Evolutionary conservation across 2,888 invertebrate species (phyloP), one percentile per base, ranked within the genome.

Genomic region (Saturnia pavonia): DNA sequence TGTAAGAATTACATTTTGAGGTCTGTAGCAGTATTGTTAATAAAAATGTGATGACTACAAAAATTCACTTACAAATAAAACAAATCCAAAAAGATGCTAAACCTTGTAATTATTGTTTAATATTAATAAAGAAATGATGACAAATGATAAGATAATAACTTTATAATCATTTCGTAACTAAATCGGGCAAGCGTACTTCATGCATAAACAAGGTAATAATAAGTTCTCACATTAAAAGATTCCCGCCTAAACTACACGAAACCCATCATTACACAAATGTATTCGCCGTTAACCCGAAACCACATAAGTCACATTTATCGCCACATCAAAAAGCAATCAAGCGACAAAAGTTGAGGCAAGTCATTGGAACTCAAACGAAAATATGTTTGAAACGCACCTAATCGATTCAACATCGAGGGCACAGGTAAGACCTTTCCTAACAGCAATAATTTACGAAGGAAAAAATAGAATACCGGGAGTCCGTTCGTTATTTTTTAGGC

Each of bases 231-330:
- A 84, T 90, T 90, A 90, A 89, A 86, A 82, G 86, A 80, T 84
- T 74, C 77, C 88, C 89, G 86, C 88, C 89, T 88, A 84, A 87
- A 85, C 80, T 86, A 88, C 89, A 87, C 88, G 86, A 83, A 88
- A 85, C 86, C 90, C 84, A 78, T 91, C 88, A 91, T 91, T 90
- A 91, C 82, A 84, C 82, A 87, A 89, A 88, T 82, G 90, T 81
- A 78, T 85, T 83, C 81, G 82, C 84, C 86, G 88, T 85, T 89
- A 88, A 81, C 82, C 80, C 81, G 81, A 87, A 88, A 90, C 92
- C 92, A 86, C 92, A 90, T 92, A 92, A 92, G 92, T 92, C 93
- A 93, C 93, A 91, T 91, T 91, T 91, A 90, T 89, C 91, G 91
- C 91, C 84, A 85, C 93, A 92, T 93, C 93, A 92, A 93, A 93